Evolutionary conservation across 1,140 invertebrate species (phyloP).

Genomic region (Caenorhabditis tropicalis): DNA sequence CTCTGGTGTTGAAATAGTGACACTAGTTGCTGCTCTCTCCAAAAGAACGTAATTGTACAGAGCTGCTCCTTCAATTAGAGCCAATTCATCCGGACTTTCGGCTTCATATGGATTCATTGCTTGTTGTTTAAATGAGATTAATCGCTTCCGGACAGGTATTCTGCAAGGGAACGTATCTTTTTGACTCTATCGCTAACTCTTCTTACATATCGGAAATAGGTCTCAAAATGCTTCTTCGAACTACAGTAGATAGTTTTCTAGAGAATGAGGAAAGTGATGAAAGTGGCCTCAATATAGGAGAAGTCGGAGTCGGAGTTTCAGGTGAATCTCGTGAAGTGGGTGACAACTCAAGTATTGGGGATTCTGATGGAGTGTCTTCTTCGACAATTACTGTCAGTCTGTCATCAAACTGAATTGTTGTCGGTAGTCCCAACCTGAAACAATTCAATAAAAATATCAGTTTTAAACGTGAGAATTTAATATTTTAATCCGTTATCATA

Average conservation of each 20-base stretch:
- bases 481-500: no score
- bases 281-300: not conserved
- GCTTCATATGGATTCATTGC: constrained; percentile 58
- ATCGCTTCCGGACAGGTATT: not conserved
- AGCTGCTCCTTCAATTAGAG: constrained; percentile 70
- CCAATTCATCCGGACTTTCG: constrained; percentile 73
- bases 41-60: constrained; percentile 37
- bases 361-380: constrained; percentile 18
- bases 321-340: not conserved
- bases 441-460: not conserved
- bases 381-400: not conserved
- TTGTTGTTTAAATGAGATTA: constrained; percentile 18
- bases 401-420: not conserved
- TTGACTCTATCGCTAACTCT: not conserved
- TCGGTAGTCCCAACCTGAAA: not conserved
- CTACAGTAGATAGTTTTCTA: constrained; percentile 21
- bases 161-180: not conserved
- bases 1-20: constrained; percentile 91
- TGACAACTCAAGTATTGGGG: not conserved
- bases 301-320: not conserved
- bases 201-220: constrained; percentile 7
- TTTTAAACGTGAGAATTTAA: not conserved
- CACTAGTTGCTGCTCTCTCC: constrained; percentile 76
- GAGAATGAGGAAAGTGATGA: constrained; percentile 19
- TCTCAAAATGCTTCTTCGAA: constrained; percentile 19